Evolutionary conservation across 2,113 vertebrate genomes (phyloP), one percentile per base, ranked within the genome.

Genomic region (Anhinga anhinga): DNA sequence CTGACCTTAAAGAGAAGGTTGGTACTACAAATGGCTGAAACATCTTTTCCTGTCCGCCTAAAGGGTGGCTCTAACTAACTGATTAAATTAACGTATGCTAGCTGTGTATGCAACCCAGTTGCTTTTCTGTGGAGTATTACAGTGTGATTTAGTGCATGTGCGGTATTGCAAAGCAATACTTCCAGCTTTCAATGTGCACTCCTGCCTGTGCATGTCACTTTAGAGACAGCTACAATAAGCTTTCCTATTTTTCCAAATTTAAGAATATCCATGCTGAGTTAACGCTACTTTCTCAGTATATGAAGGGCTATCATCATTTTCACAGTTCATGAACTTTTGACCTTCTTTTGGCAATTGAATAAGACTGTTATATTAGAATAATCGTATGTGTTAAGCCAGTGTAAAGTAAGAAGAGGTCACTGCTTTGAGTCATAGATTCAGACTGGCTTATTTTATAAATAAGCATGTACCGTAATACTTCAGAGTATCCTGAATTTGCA

Each of bases 1-100:
- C 98, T 3, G 98, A 99, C 22, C 97, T 99, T 34, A 99, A 99
- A 97, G 98, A 98, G 65, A 98, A 99, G 98, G 99, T 99, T 85
- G 73, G 95, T 96, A 94, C 47, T 88, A 62, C 8, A 92, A 38
- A 17, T 65, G 42, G 7, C 34, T 65, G 36, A 86, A 82, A 34
- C 25, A 26, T 82, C 69, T 76, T 76, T 23, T 89, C 15, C 59
- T 69, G 14, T 50, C 10, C 14, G 13, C 65, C 12, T 38, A 11
- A 76, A 82, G 61, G 26, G 30, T 71, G 19, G 8, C 29, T 69
- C 5, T 47, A 26, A 71, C 16, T 42, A 82, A 11, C 32, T 53
- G 53, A 11, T 76, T 80, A 50, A 56, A 40, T 44, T 36, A 79
- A 18, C 2, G 0, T 30, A 47, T 89, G 27, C 22, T 36, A n/a